Evolutionary conservation across 1,140 invertebrate species (phyloP).

Genomic region (Caenorhabditis inopinata): DNA sequence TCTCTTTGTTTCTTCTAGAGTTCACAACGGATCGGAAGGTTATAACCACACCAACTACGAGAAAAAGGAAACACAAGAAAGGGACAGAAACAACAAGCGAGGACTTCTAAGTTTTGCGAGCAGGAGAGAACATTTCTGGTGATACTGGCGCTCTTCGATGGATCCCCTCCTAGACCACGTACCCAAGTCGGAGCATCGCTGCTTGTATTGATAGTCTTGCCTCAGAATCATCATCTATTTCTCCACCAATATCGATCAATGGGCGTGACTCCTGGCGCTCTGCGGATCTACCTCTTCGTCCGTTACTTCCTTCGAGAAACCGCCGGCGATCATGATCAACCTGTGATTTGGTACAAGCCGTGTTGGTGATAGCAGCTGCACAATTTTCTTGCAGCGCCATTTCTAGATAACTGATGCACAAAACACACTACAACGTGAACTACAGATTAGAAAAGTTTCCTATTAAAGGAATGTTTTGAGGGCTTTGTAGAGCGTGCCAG

Average conservation of each 20-base stretch:
- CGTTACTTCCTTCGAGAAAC: not conserved
- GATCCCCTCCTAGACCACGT: slow-evolving; percentile 1
- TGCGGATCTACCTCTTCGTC: not conserved
- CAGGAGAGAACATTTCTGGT: too few relatives aligned
- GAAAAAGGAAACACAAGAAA: not conserved
- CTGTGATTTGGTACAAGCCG: slow-evolving; percentile 1
- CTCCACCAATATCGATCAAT: slow-evolving; percentile 49
- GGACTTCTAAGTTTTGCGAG: too few relatives aligned
- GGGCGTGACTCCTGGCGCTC: slow-evolving; percentile 37
- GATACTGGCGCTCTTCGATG: not conserved
- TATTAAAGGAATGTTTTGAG: too few relatives aligned
- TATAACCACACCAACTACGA: too few relatives aligned
- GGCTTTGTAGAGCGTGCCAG: not conserved
- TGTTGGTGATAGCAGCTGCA: not conserved
- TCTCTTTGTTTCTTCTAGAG: too few relatives aligned
- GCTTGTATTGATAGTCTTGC: not conserved
- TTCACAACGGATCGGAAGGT: too few relatives aligned
- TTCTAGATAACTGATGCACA: not conserved
- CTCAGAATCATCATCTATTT: not conserved
- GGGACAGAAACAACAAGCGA: not conserved
- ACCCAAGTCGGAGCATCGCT: slow-evolving; percentile 58
- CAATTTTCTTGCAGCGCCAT: not conserved
- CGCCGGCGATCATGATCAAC: slow-evolving; percentile 35
- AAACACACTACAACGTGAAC: not conserved
- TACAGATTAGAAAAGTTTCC: not conserved